Conservation (phyloP, 2,888 invertebrate genomes). For the Chymomyza caudatula region DNA sequence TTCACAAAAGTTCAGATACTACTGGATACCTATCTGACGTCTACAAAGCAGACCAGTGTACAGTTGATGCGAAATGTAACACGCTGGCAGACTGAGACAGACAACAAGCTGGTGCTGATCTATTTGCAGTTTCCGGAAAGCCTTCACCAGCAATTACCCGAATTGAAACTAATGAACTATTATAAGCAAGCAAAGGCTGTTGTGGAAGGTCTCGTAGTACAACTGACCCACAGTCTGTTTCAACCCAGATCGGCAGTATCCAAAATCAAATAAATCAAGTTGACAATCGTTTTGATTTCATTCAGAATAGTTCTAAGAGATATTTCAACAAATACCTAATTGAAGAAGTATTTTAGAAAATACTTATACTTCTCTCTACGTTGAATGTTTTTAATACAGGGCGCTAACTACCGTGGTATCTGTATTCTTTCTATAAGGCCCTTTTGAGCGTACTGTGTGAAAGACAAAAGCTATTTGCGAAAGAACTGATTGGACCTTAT, state of each 20-base stretch:
- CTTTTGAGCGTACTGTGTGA: too few relatives aligned
- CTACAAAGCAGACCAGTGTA: conserved; percentile 15
- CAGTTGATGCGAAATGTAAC: conserved; percentile 38
- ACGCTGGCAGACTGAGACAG: conserved; percentile 33
- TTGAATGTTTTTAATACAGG: too few relatives aligned
- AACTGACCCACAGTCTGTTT: not conserved
- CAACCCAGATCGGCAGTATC: not conserved
- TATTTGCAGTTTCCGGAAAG: conserved; percentile 40
- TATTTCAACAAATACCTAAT: not conserved
- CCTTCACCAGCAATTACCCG: conserved; percentile 36
- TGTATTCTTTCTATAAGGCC: too few relatives aligned
- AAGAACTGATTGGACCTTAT: too few relatives aligned
- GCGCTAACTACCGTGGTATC: too few relatives aligned
- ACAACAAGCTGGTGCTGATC: conserved; percentile 26
- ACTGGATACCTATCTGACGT: conserved; percentile 29
- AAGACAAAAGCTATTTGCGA: too few relatives aligned
- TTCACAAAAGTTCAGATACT: conserved; percentile 18
- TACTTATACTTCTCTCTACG: too few relatives aligned
- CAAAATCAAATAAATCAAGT: not conserved
- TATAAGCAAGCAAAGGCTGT: conserved; percentile 21
- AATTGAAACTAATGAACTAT: conserved; percentile 48
- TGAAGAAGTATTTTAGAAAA: not conserved
- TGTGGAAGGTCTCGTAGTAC: not conserved
- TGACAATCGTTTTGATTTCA: not conserved
- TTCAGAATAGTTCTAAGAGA: not conserved